Base-by-base conservation (phyloP, 1,140 invertebrate genomes). In the Diorhabda sublineata region DNA sequence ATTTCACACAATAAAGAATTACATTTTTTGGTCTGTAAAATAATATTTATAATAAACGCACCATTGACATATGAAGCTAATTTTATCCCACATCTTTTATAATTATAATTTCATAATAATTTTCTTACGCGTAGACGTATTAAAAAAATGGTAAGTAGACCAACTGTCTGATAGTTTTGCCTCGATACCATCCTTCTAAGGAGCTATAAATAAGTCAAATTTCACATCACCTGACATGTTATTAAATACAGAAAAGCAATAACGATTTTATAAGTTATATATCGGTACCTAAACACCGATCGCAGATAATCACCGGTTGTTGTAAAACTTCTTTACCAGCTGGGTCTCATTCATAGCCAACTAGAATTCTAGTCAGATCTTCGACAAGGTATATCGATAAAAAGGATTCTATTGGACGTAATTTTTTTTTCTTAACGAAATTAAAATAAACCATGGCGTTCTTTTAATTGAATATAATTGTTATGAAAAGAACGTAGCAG, bases 211-310 rank as follows among this genome's bases (percentile, higher is more conserved):
- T 47, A 66, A 66, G 64, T 67, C 44, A 61, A 59, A 60, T 42
- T 67, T 69, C 26, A 69, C 62, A 64, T 69, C 61, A 64, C 61
- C 61, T 69, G 67, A 64, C 67, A 64, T 69, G 62, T 69, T 69
- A 69, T 69, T 69, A 69, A 64, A 69, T 69, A 64, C 61, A 69
- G 62, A 66, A 69, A 69, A 64, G 67, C 67, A 69, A 69, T 69
- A 69, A 69, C 67, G 67, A 69, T 69, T 26, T 26, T 69, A 69
- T 68, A 69, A 69, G 47, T 52, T 52, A 52, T 63, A 69, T 64
- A 69, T 69, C 67, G 61, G 47, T 52, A 41, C 61, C 61, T 69
- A 69, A 69, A 69, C 67, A 59, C 62, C 61, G 67, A 69, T 69
- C 62, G 67, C 67, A 69, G 67, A 69, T 69, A 69, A 69, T 69